phyloP scores from a whole-genome alignment of 2,888 invertebrate species.

The Smittia aterrima region DNA sequence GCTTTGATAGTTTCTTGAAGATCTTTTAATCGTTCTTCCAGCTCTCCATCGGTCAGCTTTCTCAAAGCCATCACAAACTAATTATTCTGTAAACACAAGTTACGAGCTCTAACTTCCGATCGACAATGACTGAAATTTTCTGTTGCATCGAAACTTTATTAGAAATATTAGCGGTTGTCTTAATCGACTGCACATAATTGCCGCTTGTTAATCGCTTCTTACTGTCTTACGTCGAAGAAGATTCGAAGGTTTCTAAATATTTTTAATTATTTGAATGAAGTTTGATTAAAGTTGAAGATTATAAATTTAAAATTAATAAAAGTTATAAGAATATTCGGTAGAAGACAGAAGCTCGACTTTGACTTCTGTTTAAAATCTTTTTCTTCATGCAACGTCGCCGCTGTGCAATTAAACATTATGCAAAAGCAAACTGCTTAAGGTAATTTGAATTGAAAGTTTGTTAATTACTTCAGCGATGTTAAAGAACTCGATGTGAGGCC shows the following conservation, averaged over 20 bases:
- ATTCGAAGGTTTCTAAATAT: too few species aligned
- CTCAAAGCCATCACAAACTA: background rate
- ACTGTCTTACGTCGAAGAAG: too few species aligned
- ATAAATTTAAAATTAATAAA: too few species aligned
- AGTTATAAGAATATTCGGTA: too few species aligned
- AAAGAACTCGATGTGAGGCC: too few species aligned
- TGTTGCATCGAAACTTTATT: background rate
- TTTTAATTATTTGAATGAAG: too few species aligned
- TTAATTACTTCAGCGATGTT: too few species aligned
- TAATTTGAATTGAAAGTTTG: too few species aligned
- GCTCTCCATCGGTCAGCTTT: background rate
- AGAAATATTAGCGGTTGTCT: background rate
- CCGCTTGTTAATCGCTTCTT: background rate
- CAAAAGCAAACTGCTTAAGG: too few species aligned
- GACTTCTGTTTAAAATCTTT: background rate
- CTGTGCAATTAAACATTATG: background rate
- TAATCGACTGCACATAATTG: background rate
- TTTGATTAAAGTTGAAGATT: too few species aligned
- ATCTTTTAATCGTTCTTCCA: background rate
- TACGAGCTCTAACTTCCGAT: background rate
- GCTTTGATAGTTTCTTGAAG: background rate
- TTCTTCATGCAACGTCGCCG: background rate
- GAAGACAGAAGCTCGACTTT: too few species aligned
- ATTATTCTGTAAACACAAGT: background rate
- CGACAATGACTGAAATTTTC: background rate